phyloP scores from a whole-genome alignment of 2,888 invertebrate genomes.

The Smittia sp. region DNA sequence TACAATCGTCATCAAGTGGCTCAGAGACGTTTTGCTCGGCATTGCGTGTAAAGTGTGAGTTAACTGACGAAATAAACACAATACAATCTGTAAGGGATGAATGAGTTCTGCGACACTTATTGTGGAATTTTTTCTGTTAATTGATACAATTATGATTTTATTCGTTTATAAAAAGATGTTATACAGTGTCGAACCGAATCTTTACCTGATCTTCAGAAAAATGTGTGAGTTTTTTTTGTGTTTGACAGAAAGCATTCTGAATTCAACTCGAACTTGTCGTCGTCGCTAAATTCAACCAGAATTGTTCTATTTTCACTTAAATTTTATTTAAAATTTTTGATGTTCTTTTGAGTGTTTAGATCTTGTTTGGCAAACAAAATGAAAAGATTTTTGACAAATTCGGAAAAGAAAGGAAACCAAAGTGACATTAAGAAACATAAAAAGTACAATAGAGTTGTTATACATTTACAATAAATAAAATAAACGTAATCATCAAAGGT shows the following conservation, averaged over 20 bases:
- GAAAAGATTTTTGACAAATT: slow-evolving; percentile 15
- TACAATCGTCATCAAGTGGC: too few relatives aligned
- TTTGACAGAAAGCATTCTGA: neutral
- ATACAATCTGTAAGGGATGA: neutral
- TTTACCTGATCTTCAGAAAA: slow-evolving; percentile 17
- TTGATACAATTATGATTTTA: slow-evolving; percentile 39
- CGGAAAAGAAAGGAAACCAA: slow-evolving; percentile 28
- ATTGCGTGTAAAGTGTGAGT: neutral
- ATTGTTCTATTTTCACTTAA: slow-evolving; percentile 41
- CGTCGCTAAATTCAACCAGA: slow-evolving; percentile 3
- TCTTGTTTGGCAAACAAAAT: slow-evolving; percentile 15
- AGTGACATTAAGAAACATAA: slow-evolving; percentile 34
- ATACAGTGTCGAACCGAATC: slow-evolving; percentile 27
- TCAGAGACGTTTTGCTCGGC: too few relatives aligned
- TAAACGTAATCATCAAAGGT: slow-evolving; percentile 33
- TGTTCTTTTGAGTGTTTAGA: slow-evolving; percentile 37
- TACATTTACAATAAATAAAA: slow-evolving; percentile 38
- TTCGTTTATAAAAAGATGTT: slow-evolving; percentile 37
- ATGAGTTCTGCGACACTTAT: too few relatives aligned
- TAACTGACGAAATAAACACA: neutral
- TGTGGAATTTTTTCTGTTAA: slow-evolving; percentile 3
- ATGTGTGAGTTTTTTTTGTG: neutral
- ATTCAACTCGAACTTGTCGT: neutral
- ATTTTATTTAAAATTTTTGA: slow-evolving; percentile 36
- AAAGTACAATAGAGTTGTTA: slow-evolving; percentile 31